A percentile compares a stretch with the other conserved stretches of the same genome.
Conservation (phyloP, 2,888 invertebrate species). For the Pocota personata region DNA sequence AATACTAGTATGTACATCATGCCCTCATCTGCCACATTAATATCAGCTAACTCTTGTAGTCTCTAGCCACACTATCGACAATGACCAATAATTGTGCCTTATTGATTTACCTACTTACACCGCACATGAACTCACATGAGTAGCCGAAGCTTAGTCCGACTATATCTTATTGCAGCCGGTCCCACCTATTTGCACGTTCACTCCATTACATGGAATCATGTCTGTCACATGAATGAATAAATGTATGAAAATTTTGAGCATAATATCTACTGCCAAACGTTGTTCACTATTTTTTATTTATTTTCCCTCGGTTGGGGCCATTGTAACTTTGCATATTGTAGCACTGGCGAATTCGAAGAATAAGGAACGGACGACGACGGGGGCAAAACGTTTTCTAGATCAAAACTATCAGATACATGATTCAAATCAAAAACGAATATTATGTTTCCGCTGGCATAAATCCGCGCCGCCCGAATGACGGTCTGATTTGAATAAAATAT, state of each 20-base stretch:
- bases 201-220: slow-evolving; percentile 61
- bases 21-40: not conserved
- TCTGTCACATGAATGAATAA: slow-evolving; percentile 69
- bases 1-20: too few relatives aligned
- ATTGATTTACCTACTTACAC: slow-evolving; percentile 44
- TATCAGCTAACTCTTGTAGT: slow-evolving; percentile 4
- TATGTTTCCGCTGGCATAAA: slow-evolving; percentile 71
- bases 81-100: slow-evolving; percentile 54
- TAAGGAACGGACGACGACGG: slow-evolving; percentile 40
- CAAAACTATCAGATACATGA: slow-evolving; percentile 68
- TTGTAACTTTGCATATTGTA: slow-evolving; percentile 55
- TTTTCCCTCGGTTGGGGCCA: slow-evolving; percentile 27
- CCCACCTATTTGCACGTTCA: slow-evolving; percentile 57
- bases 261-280: slow-evolving; percentile 54
- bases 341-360: slow-evolving; percentile 31
- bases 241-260: slow-evolving; percentile 57
- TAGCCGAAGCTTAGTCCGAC: not conserved
- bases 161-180: slow-evolving; percentile 20
- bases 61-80: not conserved
- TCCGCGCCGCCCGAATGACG: slow-evolving; percentile 63
- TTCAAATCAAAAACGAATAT: slow-evolving; percentile 69
- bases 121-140: slow-evolving; percentile 26
- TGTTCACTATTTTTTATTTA: slow-evolving; percentile 13
- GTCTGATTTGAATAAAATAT: slow-evolving; percentile 72
- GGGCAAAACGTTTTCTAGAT: slow-evolving; percentile 69